Base-by-base conservation (phyloP, 2,113 vertebrate genomes). In the Megalops atlanticus region DNA sequence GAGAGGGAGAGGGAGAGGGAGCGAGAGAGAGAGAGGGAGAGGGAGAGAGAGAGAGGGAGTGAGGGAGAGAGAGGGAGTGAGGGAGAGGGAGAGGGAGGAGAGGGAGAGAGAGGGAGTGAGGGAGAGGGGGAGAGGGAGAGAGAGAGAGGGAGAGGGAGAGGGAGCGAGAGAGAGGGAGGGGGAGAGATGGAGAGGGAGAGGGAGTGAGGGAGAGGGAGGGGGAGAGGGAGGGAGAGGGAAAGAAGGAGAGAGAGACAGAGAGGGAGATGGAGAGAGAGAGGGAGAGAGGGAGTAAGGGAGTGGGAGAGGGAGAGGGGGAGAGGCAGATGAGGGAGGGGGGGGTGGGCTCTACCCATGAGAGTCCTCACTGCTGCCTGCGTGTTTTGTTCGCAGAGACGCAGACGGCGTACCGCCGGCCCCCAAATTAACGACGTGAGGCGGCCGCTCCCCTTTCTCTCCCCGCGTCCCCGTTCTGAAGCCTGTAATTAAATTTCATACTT, bases 11-110 rank as follows among this genome's bases (percentile, higher is more conserved):
- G 72, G 79, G 1, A 71, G 49, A 52, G 45, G 3, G 38, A 33
- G 68, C 24, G 69, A 36, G 73, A 35, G 18, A 0, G 74, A 11
- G 68, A 70, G 27, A 39, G n/a, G 4, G 16, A 31, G 54, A 36
- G 35, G 24, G 39, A 47, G 40, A 86, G 88, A 86, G 75, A 87
- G 79, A 89, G 81, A 85, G 83, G 85, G 86, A 58, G 82, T 86
- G 84, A 82, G 85, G 43, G 70, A 4, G 75, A n/a, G 12, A 47
- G 43, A 15, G n/a, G n/a, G n/a, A 38, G 41, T n/a, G 31, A 31
- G 16, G 10, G 70, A 74, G 52, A 69, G 54, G 75, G 49, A 36
- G 33, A 36, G n/a, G 49, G 38, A n/a, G n/a, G n/a, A n/a, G n/a
- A n/a, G n/a, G n/a, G n/a, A n/a, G n/a, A n/a, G n/a, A n/a, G n/a